phyloP scores from a whole-genome alignment of 2,888 invertebrate species.

The Mesorhabditis sp. region DNA sequence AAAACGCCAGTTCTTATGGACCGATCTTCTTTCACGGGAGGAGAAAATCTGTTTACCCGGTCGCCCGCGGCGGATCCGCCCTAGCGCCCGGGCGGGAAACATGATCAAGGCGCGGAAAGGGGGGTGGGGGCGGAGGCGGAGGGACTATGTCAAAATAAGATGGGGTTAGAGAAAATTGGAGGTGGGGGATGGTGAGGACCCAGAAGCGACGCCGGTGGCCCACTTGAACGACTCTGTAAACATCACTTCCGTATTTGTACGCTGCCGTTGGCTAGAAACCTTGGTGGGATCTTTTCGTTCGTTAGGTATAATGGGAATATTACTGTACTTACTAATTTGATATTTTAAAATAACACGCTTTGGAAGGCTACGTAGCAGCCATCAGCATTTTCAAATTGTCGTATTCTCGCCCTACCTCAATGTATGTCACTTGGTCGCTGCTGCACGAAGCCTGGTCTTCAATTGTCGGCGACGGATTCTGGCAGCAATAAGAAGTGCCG shows the following conservation, averaged over 20 bases:
- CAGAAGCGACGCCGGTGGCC: neutral
- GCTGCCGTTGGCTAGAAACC: constrained; percentile 5
- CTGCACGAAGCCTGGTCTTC: constrained; percentile 37
- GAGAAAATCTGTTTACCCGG: neutral
- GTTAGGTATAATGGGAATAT: no score
- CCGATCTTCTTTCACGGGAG: neutral
- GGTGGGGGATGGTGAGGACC: neutral
- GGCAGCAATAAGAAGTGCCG: constrained; percentile 56
- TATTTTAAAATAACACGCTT: no score
- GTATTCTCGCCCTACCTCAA: constrained; percentile 28
- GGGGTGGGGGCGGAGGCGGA: no score
- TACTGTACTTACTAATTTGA: no score
- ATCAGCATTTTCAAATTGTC: neutral
- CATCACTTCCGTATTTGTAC: constrained; percentile 6
- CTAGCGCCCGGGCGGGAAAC: neutral
- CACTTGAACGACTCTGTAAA: constrained; percentile 3
- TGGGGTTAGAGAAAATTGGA: neutral
- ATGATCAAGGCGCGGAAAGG: neutral
- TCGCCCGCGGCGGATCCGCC: neutral
- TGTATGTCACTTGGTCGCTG: constrained; percentile 50
- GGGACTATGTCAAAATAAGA: no score
- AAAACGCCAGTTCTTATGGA: no score
- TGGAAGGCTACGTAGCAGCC: neutral
- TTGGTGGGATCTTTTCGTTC: neutral
- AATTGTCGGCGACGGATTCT: constrained; percentile 28